Percentiles rank a stretch among this genome's conserved stretches.
These are phyloP conservation scores for Myotis lucifugus DNA, from an alignment of 2,113 vertebrate species.

Conservation along the genomic window DNA sequence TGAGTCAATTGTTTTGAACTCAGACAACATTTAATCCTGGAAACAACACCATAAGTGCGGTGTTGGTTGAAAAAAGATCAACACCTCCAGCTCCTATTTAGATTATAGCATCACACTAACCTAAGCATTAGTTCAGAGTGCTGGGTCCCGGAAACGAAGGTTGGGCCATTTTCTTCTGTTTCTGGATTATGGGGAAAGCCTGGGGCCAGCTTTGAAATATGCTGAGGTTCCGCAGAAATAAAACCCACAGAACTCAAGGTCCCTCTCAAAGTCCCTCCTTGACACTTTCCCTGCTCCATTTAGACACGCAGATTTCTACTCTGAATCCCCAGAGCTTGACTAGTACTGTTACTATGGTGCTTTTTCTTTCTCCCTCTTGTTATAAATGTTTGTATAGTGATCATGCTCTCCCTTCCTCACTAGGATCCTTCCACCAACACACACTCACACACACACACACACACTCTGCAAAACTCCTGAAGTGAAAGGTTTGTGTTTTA, in stretches of 20 bases:
- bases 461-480: neutral
- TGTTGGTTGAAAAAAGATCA: neutral
- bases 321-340: neutral
- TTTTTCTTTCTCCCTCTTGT: neutral
- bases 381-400: neutral
- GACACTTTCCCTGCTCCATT: neutral
- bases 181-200: neutral
- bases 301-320: neutral
- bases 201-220: neutral
- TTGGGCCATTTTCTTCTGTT: neutral
- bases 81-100: neutral
- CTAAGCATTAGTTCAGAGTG: neutral
- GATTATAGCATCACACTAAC: neutral
- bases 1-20: neutral
- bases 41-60: neutral
- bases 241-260: neutral
- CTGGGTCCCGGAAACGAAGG: neutral
- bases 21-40: neutral
- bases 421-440: neutral
- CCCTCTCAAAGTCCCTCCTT: neutral
- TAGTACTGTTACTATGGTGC: fast-evolving
- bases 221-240: neutral
- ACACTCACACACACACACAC: neutral
- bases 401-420: too few species aligned
- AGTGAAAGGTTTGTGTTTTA: neutral